Evolutionary conservation across 92 coral and sea anemone species (phyloP).

Genomic region (Zoanthus sansibaricus): DNA sequence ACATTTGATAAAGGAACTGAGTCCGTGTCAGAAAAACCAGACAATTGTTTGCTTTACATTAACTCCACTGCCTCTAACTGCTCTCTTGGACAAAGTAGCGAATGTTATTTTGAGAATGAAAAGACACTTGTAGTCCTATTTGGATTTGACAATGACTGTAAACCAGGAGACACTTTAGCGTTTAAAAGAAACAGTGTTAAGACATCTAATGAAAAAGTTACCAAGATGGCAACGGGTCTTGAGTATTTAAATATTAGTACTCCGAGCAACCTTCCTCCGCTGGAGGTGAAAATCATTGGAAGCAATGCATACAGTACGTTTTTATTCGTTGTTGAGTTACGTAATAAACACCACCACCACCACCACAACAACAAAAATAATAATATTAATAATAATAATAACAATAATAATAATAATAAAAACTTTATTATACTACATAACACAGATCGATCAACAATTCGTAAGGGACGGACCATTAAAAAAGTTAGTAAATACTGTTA

Average conservation of each 20-base stretch:
- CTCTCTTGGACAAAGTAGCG: conserved; percentile 37
- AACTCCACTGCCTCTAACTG: conserved; percentile 16
- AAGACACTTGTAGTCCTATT: not conserved
- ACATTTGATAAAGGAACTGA: not conserved
- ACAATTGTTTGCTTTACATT: conserved; percentile 36
- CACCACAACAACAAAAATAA: too few species aligned
- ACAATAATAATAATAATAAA: too few species aligned
- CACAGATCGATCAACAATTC: too few species aligned
- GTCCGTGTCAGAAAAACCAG: not conserved
- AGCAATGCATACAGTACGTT: conserved; percentile 18
- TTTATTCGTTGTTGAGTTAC: not conserved
- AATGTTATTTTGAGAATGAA: conserved; percentile 20
- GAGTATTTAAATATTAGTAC: not conserved
- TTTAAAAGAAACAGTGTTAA: conserved; percentile 17
- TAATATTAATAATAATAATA: too few species aligned
- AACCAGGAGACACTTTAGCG: conserved; percentile 10
- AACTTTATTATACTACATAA: too few species aligned
- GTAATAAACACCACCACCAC: too few species aligned
- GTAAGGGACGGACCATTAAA: too few species aligned
- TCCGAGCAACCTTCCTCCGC: not conserved
- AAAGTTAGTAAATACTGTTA: too few species aligned
- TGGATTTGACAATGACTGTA: conserved; percentile 27
- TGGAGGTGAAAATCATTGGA: not conserved
- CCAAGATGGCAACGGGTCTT: not conserved
- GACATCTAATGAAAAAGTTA: not conserved